phyloP scores from a whole-genome alignment of 2,888 invertebrate species.

The Tholera decimalis region DNA sequence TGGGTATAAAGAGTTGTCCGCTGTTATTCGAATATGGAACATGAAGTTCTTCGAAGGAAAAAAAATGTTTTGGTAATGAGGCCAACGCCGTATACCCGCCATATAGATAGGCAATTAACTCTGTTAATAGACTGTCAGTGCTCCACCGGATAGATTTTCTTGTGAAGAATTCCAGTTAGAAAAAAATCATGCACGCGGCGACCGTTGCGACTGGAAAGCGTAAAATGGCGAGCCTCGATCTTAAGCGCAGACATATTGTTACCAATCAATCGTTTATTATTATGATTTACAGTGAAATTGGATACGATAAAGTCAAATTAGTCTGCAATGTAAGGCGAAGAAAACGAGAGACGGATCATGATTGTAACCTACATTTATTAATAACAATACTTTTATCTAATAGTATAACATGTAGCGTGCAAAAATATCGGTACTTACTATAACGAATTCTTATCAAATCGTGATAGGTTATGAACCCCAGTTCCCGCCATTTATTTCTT shows the following conservation, averaged over 20 bases:
- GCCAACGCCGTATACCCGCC: conserved; percentile 75
- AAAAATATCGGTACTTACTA: conserved; percentile 1
- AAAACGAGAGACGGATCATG: conserved; percentile 26
- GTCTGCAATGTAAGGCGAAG: conserved; percentile 34
- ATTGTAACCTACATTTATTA: conserved; percentile 34
- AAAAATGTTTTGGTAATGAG: conserved; percentile 69
- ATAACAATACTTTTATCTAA: conserved; percentile 23
- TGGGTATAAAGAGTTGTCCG: conserved; percentile 25
- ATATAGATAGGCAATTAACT: conserved; percentile 86
- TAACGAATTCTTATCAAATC: not conserved
- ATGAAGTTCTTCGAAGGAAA: conserved; percentile 28
- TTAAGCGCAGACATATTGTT: conserved; percentile 60
- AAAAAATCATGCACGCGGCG: conserved; percentile 78
- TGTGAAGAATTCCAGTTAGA: conserved; percentile 83
- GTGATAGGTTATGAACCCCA: conserved; percentile 35
- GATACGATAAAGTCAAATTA: conserved; percentile 39
- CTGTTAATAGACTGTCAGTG: conserved; percentile 78
- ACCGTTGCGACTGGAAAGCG: conserved; percentile 87
- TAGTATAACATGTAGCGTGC: conserved; percentile 16
- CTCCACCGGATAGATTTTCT: conserved; percentile 78
- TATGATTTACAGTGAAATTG: conserved; percentile 51
- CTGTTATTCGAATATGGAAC: conserved; percentile 31
- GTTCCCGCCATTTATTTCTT: conserved; percentile 36
- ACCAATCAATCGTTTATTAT: conserved; percentile 64
- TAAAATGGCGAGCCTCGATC: conserved; percentile 74